These are phyloP conservation scores for Papilio xuthus DNA, from an alignment of 1,140 invertebrate genomes.

Conservation along the genomic window DNA sequence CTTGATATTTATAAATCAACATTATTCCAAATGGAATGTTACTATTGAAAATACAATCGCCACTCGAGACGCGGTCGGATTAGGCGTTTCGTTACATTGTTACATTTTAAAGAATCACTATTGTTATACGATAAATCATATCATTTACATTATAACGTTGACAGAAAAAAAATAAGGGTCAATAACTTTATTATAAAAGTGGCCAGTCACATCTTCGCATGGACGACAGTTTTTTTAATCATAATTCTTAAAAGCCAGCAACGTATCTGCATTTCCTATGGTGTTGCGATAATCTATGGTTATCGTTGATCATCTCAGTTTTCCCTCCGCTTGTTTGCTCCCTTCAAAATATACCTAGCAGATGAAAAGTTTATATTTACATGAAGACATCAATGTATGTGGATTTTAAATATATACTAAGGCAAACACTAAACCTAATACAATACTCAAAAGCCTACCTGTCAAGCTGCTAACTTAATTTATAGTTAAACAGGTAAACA, in stretches of 20 bases:
- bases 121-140: conserved; percentile 48
- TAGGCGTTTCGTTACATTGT: conserved; percentile 59
- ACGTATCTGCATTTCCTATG: too few species aligned
- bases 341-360: too few species aligned
- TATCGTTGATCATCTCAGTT: too few species aligned
- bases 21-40: conserved; percentile 65
- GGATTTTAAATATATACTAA: not conserved
- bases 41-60: conserved; percentile 54
- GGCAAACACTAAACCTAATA: conserved; percentile 22
- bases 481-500: conserved; percentile 56
- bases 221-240: not conserved
- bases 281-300: too few species aligned
- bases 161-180: conserved; percentile 38
- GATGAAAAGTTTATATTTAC: too few species aligned
- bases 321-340: too few species aligned
- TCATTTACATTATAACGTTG: conserved; percentile 42
- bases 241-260: too few species aligned
- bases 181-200: conserved; percentile 37
- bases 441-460: conserved; percentile 30
- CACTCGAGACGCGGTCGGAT: conserved; percentile 69
- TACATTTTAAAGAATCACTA: conserved; percentile 61
- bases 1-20: conserved; percentile 61
- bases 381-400: not conserved
- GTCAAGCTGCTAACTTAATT: conserved; percentile 54
- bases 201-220: not conserved